These are phyloP conservation scores for Varanus komodoensis DNA, from an alignment of 2,113 vertebrate genomes.

Conservation along the genomic window DNA sequence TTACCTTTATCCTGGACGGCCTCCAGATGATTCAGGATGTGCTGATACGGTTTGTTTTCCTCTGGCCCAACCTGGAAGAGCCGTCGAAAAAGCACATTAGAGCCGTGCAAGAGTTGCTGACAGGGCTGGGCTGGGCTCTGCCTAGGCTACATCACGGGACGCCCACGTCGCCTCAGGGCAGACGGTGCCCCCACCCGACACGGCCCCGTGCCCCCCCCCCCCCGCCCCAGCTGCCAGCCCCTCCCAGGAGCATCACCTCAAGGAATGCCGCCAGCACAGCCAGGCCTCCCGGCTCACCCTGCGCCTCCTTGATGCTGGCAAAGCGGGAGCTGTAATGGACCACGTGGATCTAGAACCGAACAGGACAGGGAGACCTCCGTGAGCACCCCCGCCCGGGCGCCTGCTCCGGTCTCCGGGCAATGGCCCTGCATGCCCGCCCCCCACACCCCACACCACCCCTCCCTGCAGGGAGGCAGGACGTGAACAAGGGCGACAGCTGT, in stretches of 20 bases:
- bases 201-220: too few species aligned
- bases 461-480: too few species aligned
- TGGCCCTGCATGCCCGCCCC: neutral
- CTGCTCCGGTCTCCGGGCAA: neutral
- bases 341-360: constrained; percentile 76
- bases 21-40: constrained; percentile 69
- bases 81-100: neutral
- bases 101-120: neutral
- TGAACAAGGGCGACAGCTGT: neutral
- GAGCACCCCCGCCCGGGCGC: neutral
- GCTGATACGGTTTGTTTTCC: constrained; percentile 75
- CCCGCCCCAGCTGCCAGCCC: neutral
- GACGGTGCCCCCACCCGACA: fast-evolving
- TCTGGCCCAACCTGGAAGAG: constrained; percentile 75
- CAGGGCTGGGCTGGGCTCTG: neutral
- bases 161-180: neutral
- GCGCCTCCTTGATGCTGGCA: constrained; percentile 55
- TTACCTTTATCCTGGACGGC: constrained; percentile 74
- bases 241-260: constrained; percentile 60
- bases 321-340: constrained; percentile 79
- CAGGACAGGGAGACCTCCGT: neutral
- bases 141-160: neutral
- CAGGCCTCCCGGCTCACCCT: constrained; percentile 71
- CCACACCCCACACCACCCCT: too few species aligned
- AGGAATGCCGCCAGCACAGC: constrained; percentile 80